A percentile compares a stretch with the other conserved stretches of the same genome.
phyloP scores from a whole-genome alignment of 2,888 invertebrate species.

The Platynereis dumerilii region DNA sequence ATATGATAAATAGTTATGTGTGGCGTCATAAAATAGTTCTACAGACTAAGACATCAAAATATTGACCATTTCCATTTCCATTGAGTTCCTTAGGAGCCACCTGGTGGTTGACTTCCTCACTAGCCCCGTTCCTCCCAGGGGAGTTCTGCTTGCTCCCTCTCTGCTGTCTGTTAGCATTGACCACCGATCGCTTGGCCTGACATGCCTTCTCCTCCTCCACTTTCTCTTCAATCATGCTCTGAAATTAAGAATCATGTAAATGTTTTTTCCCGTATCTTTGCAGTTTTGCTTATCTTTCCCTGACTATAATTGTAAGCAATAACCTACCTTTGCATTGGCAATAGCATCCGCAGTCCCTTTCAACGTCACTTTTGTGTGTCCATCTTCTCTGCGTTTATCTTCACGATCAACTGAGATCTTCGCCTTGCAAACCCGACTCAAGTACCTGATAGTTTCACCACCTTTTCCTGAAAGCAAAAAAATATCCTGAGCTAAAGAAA shows the following conservation, averaged over 20 bases:
- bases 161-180: conserved; percentile 38
- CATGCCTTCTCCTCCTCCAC: conserved; percentile 68
- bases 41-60: too few species aligned
- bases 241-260: too few species aligned
- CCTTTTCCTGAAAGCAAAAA: conserved; percentile 66
- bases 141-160: conserved; percentile 2
- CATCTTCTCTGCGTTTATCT: conserved; percentile 27
- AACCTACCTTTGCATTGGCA: conserved; percentile 33
- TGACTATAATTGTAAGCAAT: not conserved
- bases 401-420: conserved; percentile 60
- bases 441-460: conserved; percentile 76
- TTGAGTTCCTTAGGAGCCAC: too few species aligned
- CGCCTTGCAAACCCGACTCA: conserved; percentile 76
- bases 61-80: too few species aligned
- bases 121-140: too few species aligned
- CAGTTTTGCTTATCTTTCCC: too few species aligned
- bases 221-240: conserved; percentile 73
- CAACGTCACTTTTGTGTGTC: conserved; percentile 26
- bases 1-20: too few species aligned
- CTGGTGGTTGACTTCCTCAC: too few species aligned
- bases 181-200: conserved; percentile 44
- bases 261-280: too few species aligned
- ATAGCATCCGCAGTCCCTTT: conserved; percentile 32
- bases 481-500: too few species aligned
- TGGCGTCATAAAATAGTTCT: too few species aligned